These are phyloP conservation scores for Tamias sibiricus DNA, from an alignment of 2,113 vertebrate genomes.

Conservation along the genomic window DNA sequence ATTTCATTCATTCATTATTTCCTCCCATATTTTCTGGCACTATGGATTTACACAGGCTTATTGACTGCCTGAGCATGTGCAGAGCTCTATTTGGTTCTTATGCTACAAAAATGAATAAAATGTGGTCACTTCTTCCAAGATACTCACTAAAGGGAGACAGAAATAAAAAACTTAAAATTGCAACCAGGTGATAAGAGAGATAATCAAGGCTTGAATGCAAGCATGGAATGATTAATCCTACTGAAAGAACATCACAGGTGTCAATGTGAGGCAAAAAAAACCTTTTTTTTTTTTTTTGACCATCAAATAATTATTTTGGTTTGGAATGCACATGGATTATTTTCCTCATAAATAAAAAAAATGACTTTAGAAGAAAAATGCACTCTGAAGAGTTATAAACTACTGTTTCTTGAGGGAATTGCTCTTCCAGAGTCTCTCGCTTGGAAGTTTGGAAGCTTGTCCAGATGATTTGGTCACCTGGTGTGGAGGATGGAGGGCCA, in stretches of 20 bases:
- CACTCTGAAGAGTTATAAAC: not conserved
- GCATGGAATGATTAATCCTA: not conserved
- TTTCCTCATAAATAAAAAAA: not conserved
- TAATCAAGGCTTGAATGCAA: not conserved
- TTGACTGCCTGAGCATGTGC: not conserved
- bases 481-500: not conserved
- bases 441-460: not conserved
- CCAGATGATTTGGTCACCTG: not conserved
- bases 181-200: not conserved
- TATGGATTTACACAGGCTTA: not conserved
- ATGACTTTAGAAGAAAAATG: constrained; percentile 20
- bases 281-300: not conserved
- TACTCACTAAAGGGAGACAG: not conserved
- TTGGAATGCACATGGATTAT: not conserved
- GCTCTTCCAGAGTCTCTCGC: not conserved
- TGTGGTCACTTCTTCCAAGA: not conserved
- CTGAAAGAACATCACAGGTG: not conserved
- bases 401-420: not conserved
- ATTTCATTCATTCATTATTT: not conserved
- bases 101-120: not conserved
- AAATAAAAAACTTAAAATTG: not conserved
- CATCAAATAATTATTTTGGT: not conserved
- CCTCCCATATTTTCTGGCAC: not conserved
- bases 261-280: not conserved
- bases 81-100: not conserved